Conservation (phyloP, 2,113 vertebrate species). For the Gallinago media region DNA sequence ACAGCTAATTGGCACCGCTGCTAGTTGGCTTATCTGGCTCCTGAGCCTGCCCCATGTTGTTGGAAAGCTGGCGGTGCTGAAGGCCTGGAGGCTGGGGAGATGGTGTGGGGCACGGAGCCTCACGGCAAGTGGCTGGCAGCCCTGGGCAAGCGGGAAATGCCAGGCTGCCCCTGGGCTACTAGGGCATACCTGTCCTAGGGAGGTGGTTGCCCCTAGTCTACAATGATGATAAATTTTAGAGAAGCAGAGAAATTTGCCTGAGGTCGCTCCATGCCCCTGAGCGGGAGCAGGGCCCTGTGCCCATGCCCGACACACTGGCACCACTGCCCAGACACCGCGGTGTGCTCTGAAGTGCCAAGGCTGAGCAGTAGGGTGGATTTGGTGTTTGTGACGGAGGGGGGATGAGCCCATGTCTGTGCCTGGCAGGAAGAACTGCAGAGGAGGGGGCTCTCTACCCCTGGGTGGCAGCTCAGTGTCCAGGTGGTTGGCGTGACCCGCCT, state of each 20-base stretch:
- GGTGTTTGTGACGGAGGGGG: not conserved
- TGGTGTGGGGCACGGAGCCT: fast-evolving
- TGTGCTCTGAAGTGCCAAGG: not conserved
- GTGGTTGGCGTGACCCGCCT: not conserved
- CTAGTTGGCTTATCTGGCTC: slow-evolving; percentile 27
- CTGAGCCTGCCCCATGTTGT: not conserved
- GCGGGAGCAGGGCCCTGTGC: not conserved
- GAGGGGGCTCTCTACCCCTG: not conserved
- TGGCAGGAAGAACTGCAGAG: not conserved
- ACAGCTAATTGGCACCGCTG: not conserved
- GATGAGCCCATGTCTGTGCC: not conserved
- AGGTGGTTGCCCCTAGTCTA: not conserved
- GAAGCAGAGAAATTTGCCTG: not conserved
- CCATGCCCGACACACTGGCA: fast-evolving
- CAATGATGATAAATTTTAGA: not conserved
- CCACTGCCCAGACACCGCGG: not conserved
- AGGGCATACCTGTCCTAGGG: fast-evolving
- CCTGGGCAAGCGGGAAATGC: not conserved
- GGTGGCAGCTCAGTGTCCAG: not conserved
- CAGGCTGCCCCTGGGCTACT: not conserved
- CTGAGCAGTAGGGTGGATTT: not conserved
- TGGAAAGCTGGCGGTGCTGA: not conserved
- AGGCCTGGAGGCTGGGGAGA: not conserved
- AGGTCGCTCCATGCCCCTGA: not conserved
- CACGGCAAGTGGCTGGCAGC: fast-evolving